Conservation (phyloP, 2,888 invertebrate species). For the Campoletis raptor region DNA sequence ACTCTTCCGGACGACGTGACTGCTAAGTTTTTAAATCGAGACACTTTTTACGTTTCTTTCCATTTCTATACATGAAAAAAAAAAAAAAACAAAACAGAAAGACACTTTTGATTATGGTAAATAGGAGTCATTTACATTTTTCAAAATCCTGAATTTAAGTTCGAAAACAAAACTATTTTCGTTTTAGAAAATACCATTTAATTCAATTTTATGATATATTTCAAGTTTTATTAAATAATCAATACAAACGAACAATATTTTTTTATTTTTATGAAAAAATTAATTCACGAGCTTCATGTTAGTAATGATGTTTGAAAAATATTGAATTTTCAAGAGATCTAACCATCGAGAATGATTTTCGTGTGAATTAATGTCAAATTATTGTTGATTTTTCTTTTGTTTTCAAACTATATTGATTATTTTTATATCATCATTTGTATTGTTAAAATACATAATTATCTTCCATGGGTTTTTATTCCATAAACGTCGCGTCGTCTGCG, state of each 20-base stretch:
- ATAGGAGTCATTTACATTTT: not conserved
- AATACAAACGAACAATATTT: not conserved
- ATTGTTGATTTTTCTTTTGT: not conserved
- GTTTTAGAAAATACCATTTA: not conserved
- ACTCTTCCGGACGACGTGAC: conserved; percentile 76
- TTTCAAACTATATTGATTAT: not conserved
- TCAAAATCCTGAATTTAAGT: not conserved
- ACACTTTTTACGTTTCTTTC: not conserved
- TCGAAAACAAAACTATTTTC: not conserved
- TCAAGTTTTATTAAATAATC: not conserved
- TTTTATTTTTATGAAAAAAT: not conserved
- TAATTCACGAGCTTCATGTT: not conserved
- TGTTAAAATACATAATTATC: not conserved
- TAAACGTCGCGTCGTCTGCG: conserved; percentile 66
- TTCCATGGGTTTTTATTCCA: not conserved
- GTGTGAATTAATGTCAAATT: too few relatives aligned
- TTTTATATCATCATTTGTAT: not conserved
- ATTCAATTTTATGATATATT: not conserved
- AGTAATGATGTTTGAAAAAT: not conserved
- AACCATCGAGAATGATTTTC: not conserved
- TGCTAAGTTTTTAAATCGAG: conserved; percentile 17
- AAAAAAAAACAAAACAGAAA: not conserved
- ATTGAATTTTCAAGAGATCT: not conserved
- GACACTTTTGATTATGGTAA: not conserved
- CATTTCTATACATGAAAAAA: not conserved